These are phyloP conservation scores for Brachyalestes nurse DNA, from an alignment of 2,797 vertebrate genomes.

Conservation along the genomic window DNA sequence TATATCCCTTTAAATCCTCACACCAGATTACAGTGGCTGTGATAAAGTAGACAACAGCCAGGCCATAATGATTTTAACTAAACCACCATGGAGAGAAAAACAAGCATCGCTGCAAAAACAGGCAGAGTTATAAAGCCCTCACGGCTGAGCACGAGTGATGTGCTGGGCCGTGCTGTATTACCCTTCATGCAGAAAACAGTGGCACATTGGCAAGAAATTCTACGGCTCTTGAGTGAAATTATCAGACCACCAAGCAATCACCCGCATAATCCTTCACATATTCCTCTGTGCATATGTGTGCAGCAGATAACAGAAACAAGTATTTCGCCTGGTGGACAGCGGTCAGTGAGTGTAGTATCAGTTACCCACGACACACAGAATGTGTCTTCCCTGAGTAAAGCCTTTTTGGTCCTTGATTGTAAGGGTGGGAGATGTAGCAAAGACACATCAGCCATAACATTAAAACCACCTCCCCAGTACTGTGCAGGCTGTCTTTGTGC, in stretches of 20 bases:
- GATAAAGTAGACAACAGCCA: constrained; percentile 32
- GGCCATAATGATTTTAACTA: constrained; percentile 30
- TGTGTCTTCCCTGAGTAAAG: background rate
- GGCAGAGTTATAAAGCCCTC: background rate
- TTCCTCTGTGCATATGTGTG: constrained; percentile 17
- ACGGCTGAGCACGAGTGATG: background rate
- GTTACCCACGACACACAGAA: background rate
- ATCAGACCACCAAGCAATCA: constrained; percentile 15
- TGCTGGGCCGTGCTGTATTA: too few species aligned
- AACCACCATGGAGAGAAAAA: constrained; percentile 12
- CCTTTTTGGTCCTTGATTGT: background rate
- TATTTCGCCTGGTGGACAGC: constrained; percentile 23
- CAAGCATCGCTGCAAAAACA: constrained; percentile 19
- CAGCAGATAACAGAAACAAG: constrained; percentile 38
- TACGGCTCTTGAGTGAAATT: background rate
- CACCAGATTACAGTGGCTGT: constrained; percentile 33
- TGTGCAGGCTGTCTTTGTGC: too few species aligned
- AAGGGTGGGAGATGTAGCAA: background rate
- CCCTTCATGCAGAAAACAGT: background rate
- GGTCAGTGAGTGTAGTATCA: constrained; percentile 16
- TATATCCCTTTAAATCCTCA: constrained; percentile 27
- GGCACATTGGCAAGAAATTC: background rate
- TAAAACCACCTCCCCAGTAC: too few species aligned
- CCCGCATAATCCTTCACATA: constrained; percentile 37
- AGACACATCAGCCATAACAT: background rate